phyloP scores from a whole-genome alignment of 2,113 vertebrate genomes.

The Atrichornis clamosus region DNA sequence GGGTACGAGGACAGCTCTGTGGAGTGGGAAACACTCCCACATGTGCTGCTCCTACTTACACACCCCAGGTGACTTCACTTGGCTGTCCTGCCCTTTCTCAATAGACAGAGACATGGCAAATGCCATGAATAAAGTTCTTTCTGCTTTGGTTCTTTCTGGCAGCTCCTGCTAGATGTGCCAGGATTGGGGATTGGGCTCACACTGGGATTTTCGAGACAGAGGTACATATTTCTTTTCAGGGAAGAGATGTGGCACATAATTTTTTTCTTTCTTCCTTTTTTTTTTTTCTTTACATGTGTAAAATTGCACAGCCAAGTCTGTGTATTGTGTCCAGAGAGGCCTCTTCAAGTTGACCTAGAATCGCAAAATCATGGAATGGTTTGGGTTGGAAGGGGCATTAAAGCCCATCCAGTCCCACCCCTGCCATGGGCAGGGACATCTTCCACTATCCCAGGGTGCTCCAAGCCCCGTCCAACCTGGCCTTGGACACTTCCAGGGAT shows the following conservation, averaged over 20 bases:
- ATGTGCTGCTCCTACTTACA: background rate
- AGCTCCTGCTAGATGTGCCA: background rate
- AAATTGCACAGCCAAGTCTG: background rate
- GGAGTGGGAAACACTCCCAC: background rate
- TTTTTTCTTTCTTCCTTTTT: too few species aligned
- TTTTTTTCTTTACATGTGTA: background rate
- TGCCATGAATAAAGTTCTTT: background rate
- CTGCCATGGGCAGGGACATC: background rate
- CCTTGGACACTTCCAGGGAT: background rate
- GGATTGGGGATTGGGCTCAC: background rate
- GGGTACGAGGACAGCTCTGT: background rate
- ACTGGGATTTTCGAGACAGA: background rate
- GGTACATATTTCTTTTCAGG: background rate
- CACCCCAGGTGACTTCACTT: background rate
- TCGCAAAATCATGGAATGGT: background rate
- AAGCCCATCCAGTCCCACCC: background rate
- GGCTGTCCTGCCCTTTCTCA: background rate
- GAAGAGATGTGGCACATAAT: background rate
- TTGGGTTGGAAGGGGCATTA: background rate
- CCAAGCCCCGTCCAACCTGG: fast-evolving
- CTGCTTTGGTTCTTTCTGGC: background rate
- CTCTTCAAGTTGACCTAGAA: background rate
- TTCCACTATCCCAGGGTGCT: background rate
- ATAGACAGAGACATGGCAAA: background rate
- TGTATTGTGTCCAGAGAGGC: background rate